Evolutionary conservation across 2,797 vertebrate species (phyloP).

Genomic region (Macropus fuliginosus): DNA sequence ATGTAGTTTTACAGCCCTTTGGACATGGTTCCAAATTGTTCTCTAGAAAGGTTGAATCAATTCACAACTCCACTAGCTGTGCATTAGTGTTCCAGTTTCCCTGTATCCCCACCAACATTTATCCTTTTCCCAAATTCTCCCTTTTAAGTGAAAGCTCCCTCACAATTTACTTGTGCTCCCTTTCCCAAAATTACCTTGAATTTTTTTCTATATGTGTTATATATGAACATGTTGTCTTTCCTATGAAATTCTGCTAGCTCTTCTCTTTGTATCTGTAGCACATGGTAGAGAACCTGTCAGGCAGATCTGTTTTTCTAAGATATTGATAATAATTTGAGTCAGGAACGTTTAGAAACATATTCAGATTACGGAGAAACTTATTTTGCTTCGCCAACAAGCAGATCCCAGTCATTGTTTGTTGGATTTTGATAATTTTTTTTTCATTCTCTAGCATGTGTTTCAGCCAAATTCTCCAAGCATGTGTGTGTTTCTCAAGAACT

Average conservation of each 20-base stretch:
- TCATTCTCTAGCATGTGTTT: conserved; percentile 24
- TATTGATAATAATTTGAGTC: not conserved
- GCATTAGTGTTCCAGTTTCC: not conserved
- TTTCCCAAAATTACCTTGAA: not conserved
- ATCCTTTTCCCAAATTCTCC: not conserved
- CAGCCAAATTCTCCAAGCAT: not conserved
- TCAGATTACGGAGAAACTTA: not conserved
- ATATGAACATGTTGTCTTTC: not conserved
- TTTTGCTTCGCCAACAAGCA: conserved; percentile 36
- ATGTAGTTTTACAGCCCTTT: not conserved
- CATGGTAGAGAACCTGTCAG: not conserved
- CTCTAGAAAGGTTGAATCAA: not conserved
- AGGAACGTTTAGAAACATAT: conserved; percentile 4
- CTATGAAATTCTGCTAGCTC: not conserved
- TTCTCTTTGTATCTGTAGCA: not conserved
- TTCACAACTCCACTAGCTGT: not conserved
- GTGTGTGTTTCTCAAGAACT: not conserved
- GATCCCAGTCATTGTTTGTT: not conserved
- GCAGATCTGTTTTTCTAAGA: not conserved
- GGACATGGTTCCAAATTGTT: not conserved
- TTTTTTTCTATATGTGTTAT: not conserved
- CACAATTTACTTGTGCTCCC: not conserved
- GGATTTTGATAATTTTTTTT: conserved; percentile 7
- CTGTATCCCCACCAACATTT: not conserved
- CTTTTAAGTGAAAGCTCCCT: not conserved